These are phyloP conservation scores for Drosophila melanica DNA, from an alignment of 1,140 invertebrate species.

Conservation along the genomic window DNA sequence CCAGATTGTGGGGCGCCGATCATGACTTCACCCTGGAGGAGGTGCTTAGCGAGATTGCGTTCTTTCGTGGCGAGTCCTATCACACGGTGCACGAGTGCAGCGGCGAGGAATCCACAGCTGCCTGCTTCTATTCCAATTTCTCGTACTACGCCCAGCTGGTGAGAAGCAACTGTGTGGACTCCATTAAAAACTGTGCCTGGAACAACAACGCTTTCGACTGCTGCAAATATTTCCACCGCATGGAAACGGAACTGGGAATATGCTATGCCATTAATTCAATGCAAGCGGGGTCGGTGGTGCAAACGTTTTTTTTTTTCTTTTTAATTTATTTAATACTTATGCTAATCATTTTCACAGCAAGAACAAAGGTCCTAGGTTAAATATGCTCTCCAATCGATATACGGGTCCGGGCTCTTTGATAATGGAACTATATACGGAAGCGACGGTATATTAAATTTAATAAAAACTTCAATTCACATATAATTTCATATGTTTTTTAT, in stretches of 20 bases:
- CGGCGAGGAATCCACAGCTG: constrained; percentile 83
- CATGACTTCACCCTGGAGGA: constrained; percentile 89
- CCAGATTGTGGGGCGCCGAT: constrained; percentile 86
- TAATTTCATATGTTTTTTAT: background rate
- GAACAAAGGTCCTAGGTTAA: constrained; percentile 55
- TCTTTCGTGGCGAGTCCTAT: constrained; percentile 87
- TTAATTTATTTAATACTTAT: too few species aligned
- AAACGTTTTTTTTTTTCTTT: background rate
- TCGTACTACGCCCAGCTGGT: constrained; percentile 86
- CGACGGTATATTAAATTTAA: constrained; percentile 84
- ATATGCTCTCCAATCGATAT: constrained; percentile 84
- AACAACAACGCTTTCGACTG: constrained; percentile 87
- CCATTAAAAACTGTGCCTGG: constrained; percentile 87
- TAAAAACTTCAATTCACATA: background rate
- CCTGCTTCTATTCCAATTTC: constrained; percentile 86
- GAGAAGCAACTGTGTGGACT: constrained; percentile 86
- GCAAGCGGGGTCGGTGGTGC: constrained; percentile 84
- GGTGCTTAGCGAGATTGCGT: constrained; percentile 88
- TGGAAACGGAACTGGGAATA: constrained; percentile 87
- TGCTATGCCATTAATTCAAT: constrained; percentile 88
- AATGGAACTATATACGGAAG: constrained; percentile 85
- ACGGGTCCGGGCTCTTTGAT: constrained; percentile 86
- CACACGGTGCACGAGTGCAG: constrained; percentile 87
- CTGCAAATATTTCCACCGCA: constrained; percentile 87
- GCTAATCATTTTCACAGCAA: constrained; percentile 37